Conservation (phyloP, 2,113 vertebrate genomes). For the Plectropomus leopardus region DNA sequence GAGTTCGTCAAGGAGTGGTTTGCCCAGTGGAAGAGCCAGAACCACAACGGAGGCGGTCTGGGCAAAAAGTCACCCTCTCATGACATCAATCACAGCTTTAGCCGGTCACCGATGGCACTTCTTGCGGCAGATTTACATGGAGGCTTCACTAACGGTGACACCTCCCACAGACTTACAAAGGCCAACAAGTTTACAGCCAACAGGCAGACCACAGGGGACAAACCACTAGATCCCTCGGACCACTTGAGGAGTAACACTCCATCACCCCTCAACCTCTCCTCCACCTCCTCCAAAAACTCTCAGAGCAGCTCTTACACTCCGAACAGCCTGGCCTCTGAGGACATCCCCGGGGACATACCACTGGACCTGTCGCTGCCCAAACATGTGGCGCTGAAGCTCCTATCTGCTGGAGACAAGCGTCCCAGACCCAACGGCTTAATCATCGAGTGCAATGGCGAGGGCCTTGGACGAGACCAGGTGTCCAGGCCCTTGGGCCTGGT, state of each 20-base stretch:
- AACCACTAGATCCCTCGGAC: conserved; percentile 87
- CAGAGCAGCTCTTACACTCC: conserved; percentile 97
- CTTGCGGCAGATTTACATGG: conserved; percentile 90
- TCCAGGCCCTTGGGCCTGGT: conserved; percentile 92
- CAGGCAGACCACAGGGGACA: conserved; percentile 88
- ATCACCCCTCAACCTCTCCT: conserved; percentile 97
- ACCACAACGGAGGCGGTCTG: conserved; percentile 86
- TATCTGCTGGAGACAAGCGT: conserved; percentile 90
- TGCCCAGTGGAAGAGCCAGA: conserved; percentile 91
- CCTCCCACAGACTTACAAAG: conserved; percentile 92
- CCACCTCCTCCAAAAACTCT: conserved; percentile 97
- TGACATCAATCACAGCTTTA: conserved; percentile 87
- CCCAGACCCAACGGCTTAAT: conserved; percentile 89
- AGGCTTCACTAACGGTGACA: conserved; percentile 90
- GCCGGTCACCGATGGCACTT: conserved; percentile 86
- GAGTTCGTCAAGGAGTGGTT: conserved; percentile 98
- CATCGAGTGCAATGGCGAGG: conserved; percentile 88
- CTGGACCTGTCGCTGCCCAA: conserved; percentile 98
- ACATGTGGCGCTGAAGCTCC: conserved; percentile 90
- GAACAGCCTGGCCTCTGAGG: conserved; percentile 96
- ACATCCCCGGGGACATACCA: conserved; percentile 91
- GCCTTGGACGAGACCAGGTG: conserved; percentile 86
- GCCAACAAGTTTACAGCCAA: conserved; percentile 91
- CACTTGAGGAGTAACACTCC: conserved; percentile 94
- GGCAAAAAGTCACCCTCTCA: conserved; percentile 89